phyloP scores from a whole-genome alignment of 1,140 invertebrate species.

The Pseudachorutes palmiensis region DNA sequence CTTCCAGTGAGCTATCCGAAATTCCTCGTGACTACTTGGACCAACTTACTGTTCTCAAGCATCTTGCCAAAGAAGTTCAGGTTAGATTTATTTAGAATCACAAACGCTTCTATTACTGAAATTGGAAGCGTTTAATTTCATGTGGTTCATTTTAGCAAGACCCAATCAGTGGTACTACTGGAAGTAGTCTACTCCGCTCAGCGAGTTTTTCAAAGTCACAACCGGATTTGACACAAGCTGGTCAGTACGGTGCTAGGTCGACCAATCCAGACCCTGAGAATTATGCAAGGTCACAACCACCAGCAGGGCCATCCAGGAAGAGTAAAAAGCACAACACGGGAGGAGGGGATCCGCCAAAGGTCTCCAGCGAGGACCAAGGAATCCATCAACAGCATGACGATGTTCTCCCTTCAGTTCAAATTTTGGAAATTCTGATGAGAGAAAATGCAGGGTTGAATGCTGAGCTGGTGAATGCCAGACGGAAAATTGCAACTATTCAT shows the following conservation, averaged over 20 bases:
- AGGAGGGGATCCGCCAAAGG: not conserved
- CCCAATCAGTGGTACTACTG: slow-evolving; percentile 48
- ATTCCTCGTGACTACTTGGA: slow-evolving; percentile 76
- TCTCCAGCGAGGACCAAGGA: slow-evolving; percentile 44
- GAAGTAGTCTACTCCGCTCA: slow-evolving; percentile 29
- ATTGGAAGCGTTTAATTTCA: slow-evolving; percentile 19
- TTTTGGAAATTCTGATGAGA: slow-evolving; percentile 71
- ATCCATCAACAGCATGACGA: slow-evolving; percentile 43
- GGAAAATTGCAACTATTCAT: slow-evolving; percentile 75
- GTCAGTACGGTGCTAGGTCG: not conserved
- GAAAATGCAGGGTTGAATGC: slow-evolving; percentile 76
- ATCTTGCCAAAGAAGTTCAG: slow-evolving; percentile 62
- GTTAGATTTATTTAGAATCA: slow-evolving; percentile 32
- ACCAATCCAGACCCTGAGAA: not conserved
- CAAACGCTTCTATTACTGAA: slow-evolving; percentile 19
- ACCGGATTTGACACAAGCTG: slow-evolving; percentile 51
- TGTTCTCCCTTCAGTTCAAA: slow-evolving; percentile 59
- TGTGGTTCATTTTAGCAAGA: slow-evolving; percentile 41
- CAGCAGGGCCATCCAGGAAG: not conserved
- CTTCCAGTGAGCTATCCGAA: slow-evolving; percentile 61
- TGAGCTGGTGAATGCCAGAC: slow-evolving; percentile 68
- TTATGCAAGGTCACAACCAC: not conserved
- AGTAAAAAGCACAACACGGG: not conserved
- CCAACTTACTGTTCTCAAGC: slow-evolving; percentile 74
- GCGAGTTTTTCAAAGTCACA: slow-evolving; percentile 65